Percentiles rank a stretch among this genome's conserved stretches.
Evolutionary conservation across 2,888 invertebrate genomes (phyloP).

Genomic region (Caenorhabditis zanzibari): DNA sequence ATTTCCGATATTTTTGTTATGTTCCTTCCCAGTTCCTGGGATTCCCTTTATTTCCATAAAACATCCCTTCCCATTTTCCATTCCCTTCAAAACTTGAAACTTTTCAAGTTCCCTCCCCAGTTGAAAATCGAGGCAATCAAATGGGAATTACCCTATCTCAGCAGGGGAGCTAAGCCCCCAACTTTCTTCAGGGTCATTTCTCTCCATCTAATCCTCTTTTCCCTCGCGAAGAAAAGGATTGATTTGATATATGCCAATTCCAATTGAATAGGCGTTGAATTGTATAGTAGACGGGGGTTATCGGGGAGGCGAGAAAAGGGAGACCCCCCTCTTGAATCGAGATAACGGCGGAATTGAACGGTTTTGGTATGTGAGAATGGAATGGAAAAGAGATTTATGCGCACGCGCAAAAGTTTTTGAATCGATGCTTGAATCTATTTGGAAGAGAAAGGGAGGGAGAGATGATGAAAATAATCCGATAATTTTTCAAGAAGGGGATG

Average conservation of each 20-base stretch:
- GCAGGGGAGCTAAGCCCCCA: slow-evolving; percentile 49
- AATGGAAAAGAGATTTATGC: slow-evolving; percentile 6
- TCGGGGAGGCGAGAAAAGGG: neutral
- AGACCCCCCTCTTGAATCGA: slow-evolving; percentile 26
- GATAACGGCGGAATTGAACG: slow-evolving; percentile 22
- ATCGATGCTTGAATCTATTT: slow-evolving; percentile 4
- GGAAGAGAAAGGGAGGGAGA: no score
- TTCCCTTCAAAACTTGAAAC: neutral
- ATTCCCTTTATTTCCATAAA: neutral
- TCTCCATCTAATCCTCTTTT: slow-evolving; percentile 30
- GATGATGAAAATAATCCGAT: slow-evolving; percentile 40
- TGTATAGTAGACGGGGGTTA: slow-evolving; percentile 50
- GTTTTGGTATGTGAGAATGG: slow-evolving; percentile 18
- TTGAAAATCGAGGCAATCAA: slow-evolving; percentile 32
- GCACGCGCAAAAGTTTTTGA: neutral
- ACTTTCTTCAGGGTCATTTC: slow-evolving; percentile 39
- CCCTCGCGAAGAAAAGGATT: slow-evolving; percentile 5
- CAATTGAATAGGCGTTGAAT: slow-evolving; percentile 47
- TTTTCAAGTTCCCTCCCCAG: neutral
- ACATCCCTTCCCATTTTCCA: neutral
- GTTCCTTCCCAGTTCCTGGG: neutral
- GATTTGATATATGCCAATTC: slow-evolving; percentile 45
- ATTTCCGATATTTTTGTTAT: neutral
- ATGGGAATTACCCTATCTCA: slow-evolving; percentile 44
- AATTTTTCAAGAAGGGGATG: slow-evolving; percentile 19